Evolutionary conservation across 2,888 invertebrate species (phyloP), one percentile per base, ranked within the genome.

Genomic region (Eurois occulta): DNA sequence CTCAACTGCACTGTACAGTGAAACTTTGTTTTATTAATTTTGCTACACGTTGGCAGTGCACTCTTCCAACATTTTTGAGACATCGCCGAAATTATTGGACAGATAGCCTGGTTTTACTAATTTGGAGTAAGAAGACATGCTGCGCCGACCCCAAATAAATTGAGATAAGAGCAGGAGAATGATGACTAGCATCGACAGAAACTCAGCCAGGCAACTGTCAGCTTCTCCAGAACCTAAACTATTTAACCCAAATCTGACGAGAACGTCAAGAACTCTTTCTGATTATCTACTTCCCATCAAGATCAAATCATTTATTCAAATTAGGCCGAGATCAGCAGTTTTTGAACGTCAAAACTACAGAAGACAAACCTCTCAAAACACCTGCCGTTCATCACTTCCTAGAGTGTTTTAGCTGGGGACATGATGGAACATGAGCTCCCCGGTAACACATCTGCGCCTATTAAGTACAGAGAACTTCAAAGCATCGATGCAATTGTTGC

Each of bases 1-100:
- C 72, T 70, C 75, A 64, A 52, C 72, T 58, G 18, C 48, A 76
- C 69, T 60, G 66, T 46, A 79, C 64, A 75, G 38, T 64, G 52
- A 11, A 1, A 5, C 28, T 41, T 28, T 28, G 18, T 11, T 32
- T 66, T 0, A 11, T 28, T 35, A 10, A 58, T 65, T 65, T 75
- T 43, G 32, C 21, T 41, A 32, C 18, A 7, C 1, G n/a, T 6
- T 38, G 18, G 3, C 21, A 6, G 28, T 24, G 24, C 11, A 72
- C 5, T 35, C 18, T n/a, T 75, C 13, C 21, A 46, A 24, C 0
- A 38, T 21, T 28, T 38, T 41, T 41, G 8, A 60, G 38, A 48
- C 11, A 4, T 55, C 24, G 46, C 16, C 24, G 32, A 73, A 62
- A 6, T 48, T 48, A n/a, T n/a, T 48, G 3, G 18, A 7, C 4